A percentile compares a stretch with the other conserved stretches of the same genome.
Conservation (phyloP, 2,113 vertebrate species). For the Eubucco bourcierii region DNA sequence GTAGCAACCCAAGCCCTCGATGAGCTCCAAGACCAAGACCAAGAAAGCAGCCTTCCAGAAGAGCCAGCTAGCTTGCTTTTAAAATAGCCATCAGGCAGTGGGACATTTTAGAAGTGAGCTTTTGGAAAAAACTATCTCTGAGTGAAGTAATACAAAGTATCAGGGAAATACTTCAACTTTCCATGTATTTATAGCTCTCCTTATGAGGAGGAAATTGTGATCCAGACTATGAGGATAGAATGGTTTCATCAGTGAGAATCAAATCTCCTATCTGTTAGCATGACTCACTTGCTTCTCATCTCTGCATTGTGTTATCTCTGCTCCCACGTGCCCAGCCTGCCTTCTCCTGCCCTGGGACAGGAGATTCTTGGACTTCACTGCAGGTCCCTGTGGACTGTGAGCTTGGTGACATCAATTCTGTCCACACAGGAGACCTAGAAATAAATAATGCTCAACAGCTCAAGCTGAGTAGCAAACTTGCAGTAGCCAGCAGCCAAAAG, state of each 20-base stretch:
- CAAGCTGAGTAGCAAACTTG: neutral
- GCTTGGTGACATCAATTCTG: neutral
- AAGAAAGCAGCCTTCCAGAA: neutral
- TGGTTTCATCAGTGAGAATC: neutral
- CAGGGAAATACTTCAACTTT: neutral
- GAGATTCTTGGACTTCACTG: neutral
- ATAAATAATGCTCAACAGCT: neutral
- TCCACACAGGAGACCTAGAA: neutral
- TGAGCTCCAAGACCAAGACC: neutral
- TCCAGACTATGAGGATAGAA: neutral
- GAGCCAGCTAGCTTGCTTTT: neutral
- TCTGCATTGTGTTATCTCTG: neutral
- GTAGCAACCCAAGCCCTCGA: neutral
- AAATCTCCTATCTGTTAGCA: neutral
- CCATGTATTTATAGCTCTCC: neutral
- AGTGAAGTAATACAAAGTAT: neutral
- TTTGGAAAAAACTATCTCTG: neutral
- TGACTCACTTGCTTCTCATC: neutral
- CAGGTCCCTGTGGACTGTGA: neutral
- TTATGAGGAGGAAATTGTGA: neutral
- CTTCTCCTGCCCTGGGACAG: neutral
- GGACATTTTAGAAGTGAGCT: neutral
- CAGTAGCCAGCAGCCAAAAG: neutral
- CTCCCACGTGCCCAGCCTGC: neutral
- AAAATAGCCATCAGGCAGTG: neutral